Percentiles rank a stretch among this genome's conserved stretches.
Conservation (phyloP, 2,888 invertebrate genomes). For the Leptura quadrifasciata region DNA sequence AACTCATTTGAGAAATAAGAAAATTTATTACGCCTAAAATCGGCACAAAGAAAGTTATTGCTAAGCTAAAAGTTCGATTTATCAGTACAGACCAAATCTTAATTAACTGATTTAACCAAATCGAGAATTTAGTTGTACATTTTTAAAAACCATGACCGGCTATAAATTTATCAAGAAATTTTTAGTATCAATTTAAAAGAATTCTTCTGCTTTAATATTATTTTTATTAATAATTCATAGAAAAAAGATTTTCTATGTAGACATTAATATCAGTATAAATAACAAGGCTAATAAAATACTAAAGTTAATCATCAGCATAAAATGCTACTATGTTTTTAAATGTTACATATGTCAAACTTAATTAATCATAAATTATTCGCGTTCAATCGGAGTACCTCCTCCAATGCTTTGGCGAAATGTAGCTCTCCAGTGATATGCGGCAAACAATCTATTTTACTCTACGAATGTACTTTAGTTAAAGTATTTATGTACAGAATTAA, state of each 20-base stretch:
- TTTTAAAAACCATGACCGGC: background rate
- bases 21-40: too few species aligned
- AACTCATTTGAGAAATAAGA: constrained; percentile 43
- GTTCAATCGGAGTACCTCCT: background rate
- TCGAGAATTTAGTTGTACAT: background rate
- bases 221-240: constrained; percentile 7
- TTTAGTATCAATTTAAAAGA: background rate
- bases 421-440: background rate
- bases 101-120: background rate
- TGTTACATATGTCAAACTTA: constrained; percentile 12
- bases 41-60: too few species aligned
- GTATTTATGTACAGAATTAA: too few species aligned
- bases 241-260: background rate
- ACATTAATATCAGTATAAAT: constrained; percentile 14
- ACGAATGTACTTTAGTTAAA: too few species aligned
- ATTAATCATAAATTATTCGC: constrained; percentile 9
- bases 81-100: background rate
- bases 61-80: too few species aligned
- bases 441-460: too few species aligned
- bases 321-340: constrained; percentile 10
- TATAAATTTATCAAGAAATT: background rate
- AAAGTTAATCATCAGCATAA: constrained; percentile 17
- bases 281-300: constrained; percentile 10
- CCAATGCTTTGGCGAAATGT: background rate
- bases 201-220: background rate